These are phyloP conservation scores for Siniperca undulata DNA, from an alignment of 2,797 vertebrate species.

Conservation along the genomic window DNA sequence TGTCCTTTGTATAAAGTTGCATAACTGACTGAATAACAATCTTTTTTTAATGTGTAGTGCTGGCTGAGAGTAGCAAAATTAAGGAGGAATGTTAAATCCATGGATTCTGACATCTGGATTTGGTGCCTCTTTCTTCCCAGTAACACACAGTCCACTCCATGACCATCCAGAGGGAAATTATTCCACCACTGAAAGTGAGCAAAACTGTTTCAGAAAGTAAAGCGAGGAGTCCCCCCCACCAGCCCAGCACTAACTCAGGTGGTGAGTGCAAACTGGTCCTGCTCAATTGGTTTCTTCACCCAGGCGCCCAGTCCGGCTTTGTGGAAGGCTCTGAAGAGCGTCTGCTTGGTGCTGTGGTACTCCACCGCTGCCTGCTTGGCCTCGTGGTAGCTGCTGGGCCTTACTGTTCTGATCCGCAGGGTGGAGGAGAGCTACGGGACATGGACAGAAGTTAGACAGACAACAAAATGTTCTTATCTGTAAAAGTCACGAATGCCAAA, in stretches of 20 bases:
- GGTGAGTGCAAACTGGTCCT: slow-evolving; percentile 92
- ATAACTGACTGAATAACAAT: slow-evolving; percentile 49
- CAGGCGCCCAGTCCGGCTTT: slow-evolving; percentile 93
- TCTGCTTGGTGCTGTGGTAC: slow-evolving; percentile 92
- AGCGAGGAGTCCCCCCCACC: not conserved
- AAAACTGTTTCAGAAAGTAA: not conserved
- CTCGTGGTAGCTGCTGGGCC: slow-evolving; percentile 89
- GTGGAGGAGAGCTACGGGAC: slow-evolving; percentile 84
- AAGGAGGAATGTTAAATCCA: slow-evolving; percentile 29
- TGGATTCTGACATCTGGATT: slow-evolving; percentile 53
- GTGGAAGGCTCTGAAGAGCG: slow-evolving; percentile 91
- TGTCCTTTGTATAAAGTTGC: slow-evolving; percentile 59
- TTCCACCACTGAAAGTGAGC: not conserved
- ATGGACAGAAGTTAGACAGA: not conserved
- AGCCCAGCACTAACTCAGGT: slow-evolving; percentile 43
- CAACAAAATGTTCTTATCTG: not conserved
- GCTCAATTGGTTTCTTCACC: slow-evolving; percentile 95
- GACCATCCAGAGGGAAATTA: not conserved
- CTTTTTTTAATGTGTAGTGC: slow-evolving; percentile 25
- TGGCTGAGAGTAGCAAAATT: slow-evolving; percentile 39
- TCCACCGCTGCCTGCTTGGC: slow-evolving; percentile 91
- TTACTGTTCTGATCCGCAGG: slow-evolving; percentile 83
- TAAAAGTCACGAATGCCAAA: not conserved
- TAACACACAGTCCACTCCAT: slow-evolving; percentile 5
- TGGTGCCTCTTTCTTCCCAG: not conserved